Evolutionary conservation across 1,140 invertebrate genomes (phyloP).

Genomic region (Drosophila subpulchrella): DNA sequence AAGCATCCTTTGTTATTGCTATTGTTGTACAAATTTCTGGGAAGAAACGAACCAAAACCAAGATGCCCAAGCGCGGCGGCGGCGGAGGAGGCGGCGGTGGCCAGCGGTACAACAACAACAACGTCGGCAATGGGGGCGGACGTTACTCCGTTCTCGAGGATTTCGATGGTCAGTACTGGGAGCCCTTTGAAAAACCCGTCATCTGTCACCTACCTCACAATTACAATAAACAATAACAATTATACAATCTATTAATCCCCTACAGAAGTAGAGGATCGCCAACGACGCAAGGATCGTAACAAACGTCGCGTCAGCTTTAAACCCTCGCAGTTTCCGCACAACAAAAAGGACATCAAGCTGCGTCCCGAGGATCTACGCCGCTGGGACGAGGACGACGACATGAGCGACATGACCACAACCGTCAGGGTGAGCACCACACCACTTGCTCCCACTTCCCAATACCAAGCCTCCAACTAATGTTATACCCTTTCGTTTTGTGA

Average conservation of each 20-base stretch:
- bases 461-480: not conserved
- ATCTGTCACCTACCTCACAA: too few species aligned
- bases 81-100: slow-evolving; percentile 32
- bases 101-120: slow-evolving; percentile 63
- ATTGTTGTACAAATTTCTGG: not conserved
- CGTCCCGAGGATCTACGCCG: slow-evolving; percentile 71
- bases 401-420: slow-evolving; percentile 62
- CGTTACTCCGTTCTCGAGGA: slow-evolving; percentile 67
- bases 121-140: slow-evolving; percentile 53
- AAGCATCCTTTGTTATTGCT: not conserved
- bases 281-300: slow-evolving; percentile 69
- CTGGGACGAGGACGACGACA: slow-evolving; percentile 80
- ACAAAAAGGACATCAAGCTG: slow-evolving; percentile 63
- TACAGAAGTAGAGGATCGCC: slow-evolving; percentile 54
- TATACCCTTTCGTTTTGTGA: not conserved
- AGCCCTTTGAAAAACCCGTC: not conserved
- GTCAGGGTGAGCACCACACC: slow-evolving; percentile 32
- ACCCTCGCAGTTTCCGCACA: slow-evolving; percentile 56
- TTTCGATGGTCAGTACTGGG: slow-evolving; percentile 54
- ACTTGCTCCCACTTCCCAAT: not conserved
- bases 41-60: not conserved
- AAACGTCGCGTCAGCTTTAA: slow-evolving; percentile 82
- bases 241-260: not conserved
- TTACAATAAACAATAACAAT: too few species aligned
- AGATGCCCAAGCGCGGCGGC: slow-evolving; percentile 74